Base-by-base conservation (phyloP, 2,888 invertebrate species). In the Ferrisia virgata region DNA sequence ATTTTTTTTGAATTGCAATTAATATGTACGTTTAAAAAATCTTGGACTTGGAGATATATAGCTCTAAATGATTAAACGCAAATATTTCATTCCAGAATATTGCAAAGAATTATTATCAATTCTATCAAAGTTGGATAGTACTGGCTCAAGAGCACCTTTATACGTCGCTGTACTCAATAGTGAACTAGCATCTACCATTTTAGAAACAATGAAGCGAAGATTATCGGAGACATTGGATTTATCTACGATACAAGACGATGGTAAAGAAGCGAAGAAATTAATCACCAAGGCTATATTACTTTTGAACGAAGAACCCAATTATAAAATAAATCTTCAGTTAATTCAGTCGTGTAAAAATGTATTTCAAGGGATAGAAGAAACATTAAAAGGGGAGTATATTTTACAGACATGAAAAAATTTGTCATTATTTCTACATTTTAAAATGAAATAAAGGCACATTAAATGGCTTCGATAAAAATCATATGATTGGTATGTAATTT, bases 131-230 rank as follows among this genome's bases (percentile, higher is more conserved):
- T 85, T 89, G 40, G 89, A 89, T 85, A 89, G 88, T 0, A 87
- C 88, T 0, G 86, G 87, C 39, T 87, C 88, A 4, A 86, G 88
- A 86, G 89, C 96, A 8, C 92, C 93, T 85, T 90, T 96, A 28
- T 96, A 96, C 87, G 91, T 92, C 0, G 93, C 93, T n/a, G 94
- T 95, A 1, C 90, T 95, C 79, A 90, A 94, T 25, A 93, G 93
- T 86, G 95, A 96, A 88, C 89, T 94, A 85, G 87, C 88, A 82
- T 86, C 87, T 0, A 87, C 88, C 2, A 86, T 88, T 82, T 85
- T 88, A n/a, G 87, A 87, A 85, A 43, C 43, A 15, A 80, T 84
- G 79, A 47, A 40, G 13, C 79, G 85, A 47, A 47, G 36, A 13
- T 18, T 72, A 36, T 22, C 43, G 11, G 79, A 83, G 28, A 64